Base-by-base conservation (phyloP, 2,888 invertebrate genomes). In the Mimachlamys varia region DNA sequence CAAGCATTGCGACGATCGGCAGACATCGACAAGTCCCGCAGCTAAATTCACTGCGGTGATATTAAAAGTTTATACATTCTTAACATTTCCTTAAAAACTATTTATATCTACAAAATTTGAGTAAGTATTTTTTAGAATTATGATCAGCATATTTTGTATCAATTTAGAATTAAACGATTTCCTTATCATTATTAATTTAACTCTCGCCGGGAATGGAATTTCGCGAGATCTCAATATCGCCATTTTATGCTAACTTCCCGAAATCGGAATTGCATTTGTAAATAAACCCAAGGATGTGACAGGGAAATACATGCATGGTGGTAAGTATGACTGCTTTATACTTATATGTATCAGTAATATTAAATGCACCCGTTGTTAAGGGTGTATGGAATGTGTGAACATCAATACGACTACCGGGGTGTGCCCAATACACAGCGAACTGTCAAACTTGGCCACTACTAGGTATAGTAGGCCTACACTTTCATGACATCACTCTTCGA, bases 1-100 rank as follows among this genome's bases (percentile, higher is more conserved):
- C 98, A 92, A 95, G 93, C 94, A 95, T 94, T 89, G 93, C 88
- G 58, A 53, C 87, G 88, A 44, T 90, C 88, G 55, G 53, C 38
- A 44, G 90, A 90, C 90, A 90, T 90, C 33, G n/a, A 55, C 55
- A 7, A 76, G 76, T 76, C 76, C 76, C 76, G 76, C 76, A 76
- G 76, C 27, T 27, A 76, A 33, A 7, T 27, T 0, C 12, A 53
- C 76, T 76, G 76, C 76, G 27, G 76, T 2, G 7, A 76, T 33
- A 27, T 22, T 15, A 27, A 15, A 33, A 76, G 33, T 1, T 76
- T 76, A 33, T 33, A n/a, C n/a, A n/a, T n/a, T n/a, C n/a, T 76
- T 76, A 12, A 7, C 13, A 27, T 76, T 5, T 15, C 33, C 0
- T 27, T 76, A 33, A 33, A 58, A 49, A 88, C 3, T 44, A 44